Conservation (phyloP, 2,113 vertebrate genomes). For the Anarhynchus alexandrinus region DNA sequence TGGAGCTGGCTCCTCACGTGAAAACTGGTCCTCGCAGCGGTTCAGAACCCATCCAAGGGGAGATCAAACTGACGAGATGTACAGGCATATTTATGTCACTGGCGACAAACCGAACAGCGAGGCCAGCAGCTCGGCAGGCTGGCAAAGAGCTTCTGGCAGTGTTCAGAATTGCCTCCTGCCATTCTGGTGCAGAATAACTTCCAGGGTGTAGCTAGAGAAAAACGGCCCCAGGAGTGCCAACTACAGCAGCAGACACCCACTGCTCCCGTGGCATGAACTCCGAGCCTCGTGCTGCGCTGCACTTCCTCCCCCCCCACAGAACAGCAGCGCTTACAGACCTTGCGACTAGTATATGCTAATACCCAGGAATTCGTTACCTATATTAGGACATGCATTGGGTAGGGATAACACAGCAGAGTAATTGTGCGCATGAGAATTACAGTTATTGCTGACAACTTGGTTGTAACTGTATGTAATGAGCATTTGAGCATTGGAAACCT, state of each 20-base stretch:
- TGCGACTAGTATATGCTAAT: no score
- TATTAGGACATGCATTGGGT: background rate
- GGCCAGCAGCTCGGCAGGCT: background rate
- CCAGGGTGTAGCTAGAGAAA: background rate
- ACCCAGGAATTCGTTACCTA: background rate
- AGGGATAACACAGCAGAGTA: background rate
- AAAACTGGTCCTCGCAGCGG: background rate
- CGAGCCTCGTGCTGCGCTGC: no score
- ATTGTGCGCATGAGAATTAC: background rate
- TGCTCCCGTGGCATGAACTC: fast-evolving
- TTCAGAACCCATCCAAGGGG: background rate
- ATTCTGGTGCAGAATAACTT: background rate
- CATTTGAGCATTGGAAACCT: background rate
- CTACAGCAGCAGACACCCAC: no score
- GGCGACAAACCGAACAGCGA: background rate
- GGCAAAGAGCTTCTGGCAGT: no score
- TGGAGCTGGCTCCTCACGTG: fast-evolving
- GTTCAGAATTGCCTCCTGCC: fast-evolving
- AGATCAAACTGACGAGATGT: background rate
- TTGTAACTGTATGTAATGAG: background rate
- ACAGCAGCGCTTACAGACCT: fast-evolving
- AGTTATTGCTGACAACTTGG: background rate
- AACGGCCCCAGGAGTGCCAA: background rate
- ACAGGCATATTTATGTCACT: background rate
- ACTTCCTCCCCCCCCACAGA: fast-evolving